Base-by-base conservation (phyloP, 2,797 vertebrate species). In the Dipus sagitta region DNA sequence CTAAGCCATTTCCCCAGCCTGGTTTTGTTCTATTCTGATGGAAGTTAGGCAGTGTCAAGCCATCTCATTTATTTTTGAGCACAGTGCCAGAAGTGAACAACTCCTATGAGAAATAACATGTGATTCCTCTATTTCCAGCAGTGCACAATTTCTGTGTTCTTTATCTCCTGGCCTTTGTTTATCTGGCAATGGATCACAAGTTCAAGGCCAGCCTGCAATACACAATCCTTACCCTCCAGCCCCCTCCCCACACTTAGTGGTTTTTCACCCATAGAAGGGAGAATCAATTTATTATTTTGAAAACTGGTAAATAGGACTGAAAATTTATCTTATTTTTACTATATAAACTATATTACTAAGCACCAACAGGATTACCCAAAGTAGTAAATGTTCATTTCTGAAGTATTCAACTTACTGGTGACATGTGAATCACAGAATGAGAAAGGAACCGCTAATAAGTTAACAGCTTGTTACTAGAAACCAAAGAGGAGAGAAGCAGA, bases 401-500 rank as follows among this genome's bases (percentile, higher is more conserved):
- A 90, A 77, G 64, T 65, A 77, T 24, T 90, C 17, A 72, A 65
- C 24, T 90, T 68, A 38, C 62, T 72, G 83, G 70, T 90, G 65
- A 81, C 10, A 67, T 4, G 62, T 26, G 15, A 32, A 71, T 65
- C 26, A 71, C 11, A 85, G 24, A 76, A 85, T 64, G 47, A 76
- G 68, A 52, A 15, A 74, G 24, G 72, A 88, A 79, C 2, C 6
- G 54, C 30, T 84, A 89, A 84, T 52, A 47, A 85, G 68, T 70
- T 76, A 77, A 78, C 64, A 88, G 65, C 74, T 78, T 65, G 42
- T n/a, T 82, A 60, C 71, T 28, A 74, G 54, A 18, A 65, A 12
- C 38, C 71, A 60, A 52, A 70, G 78, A 68, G 30, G 54, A 62
- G 26, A 52, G 20, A 91, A 74, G 21, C 28, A 92, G 68, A 71